Base-by-base conservation (phyloP, 2,113 vertebrate genomes). In the Pimephales promelas region DNA sequence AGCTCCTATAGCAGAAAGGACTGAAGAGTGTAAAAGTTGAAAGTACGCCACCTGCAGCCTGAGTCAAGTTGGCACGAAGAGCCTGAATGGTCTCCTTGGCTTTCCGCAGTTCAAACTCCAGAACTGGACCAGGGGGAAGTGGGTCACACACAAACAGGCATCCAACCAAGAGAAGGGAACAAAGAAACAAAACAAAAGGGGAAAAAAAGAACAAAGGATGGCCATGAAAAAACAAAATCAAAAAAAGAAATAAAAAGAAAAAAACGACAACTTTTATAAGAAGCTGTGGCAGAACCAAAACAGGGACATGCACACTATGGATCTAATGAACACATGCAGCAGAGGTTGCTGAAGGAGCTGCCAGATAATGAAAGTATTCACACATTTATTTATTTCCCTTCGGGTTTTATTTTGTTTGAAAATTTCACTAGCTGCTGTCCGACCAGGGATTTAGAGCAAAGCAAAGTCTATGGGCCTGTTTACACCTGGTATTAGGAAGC, bases 81-180 rank as follows among this genome's bases (percentile, higher is more conserved):
- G 98, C 97, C 97, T 99, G 98, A 97, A 99, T 99, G 96, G 97
- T 99, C 96, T 99, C 98, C 97, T 97, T 99, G 97, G 98, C 98
- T 99, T 99, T 99, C 97, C 98, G 97, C 91, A 99, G 98, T 95
- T 99, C 98, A 99, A 99, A 99, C 95, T 99, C 98, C 98, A 99
- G 97, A 96, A 99, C 98, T 99, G 98, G 98, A 98, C 97, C 98
- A 95, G 96, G 95, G 96, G 96, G 97, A 97, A 97, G 72, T 79
- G 81, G 82, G 81, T 83, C 80, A 95, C 95, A 96, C 95, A 96
- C 94, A 96, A 94, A 96, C 93, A 97, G 95, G 95, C 95, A 98
- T 97, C 96, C 97, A 98, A 97, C 94, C 96, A 96, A 97, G 85
- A 96, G 86, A 86, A 81, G 83, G 77, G 85, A 83, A 86, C 77